Evolutionary conservation across 1,140 invertebrate species (phyloP), one percentile per base, ranked within the genome.

Genomic region (Polypedilum pembai): DNA sequence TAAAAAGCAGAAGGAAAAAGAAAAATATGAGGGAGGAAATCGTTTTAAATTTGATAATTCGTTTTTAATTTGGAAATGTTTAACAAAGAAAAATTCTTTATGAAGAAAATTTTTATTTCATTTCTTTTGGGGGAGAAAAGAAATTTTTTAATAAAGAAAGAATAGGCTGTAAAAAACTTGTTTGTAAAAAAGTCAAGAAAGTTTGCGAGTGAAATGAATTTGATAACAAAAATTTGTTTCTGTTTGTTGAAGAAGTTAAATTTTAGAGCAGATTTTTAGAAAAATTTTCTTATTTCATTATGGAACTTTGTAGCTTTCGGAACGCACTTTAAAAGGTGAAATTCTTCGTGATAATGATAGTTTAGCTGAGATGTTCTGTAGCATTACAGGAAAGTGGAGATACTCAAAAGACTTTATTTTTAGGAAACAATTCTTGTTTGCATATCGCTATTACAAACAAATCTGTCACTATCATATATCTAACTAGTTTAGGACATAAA

Each of bases 61-160:
- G 3, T 18, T 69, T 69, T 69, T 69, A 69, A 69, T 69, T 69
- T 69, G 18, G 18, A 69, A n/a, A n/a, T n/a, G n/a, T n/a, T n/a
- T n/a, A n/a, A n/a, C n/a, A n/a, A n/a, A n/a, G n/a, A n/a, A 69
- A 12, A 12, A 56, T 56, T 17, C 10, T 17, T 56, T 15, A 56
- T 12, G n/a, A 56, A 56, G n/a, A n/a, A n/a, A n/a, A n/a, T n/a
- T n/a, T n/a, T 17, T 56, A 3, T 17, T 56, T 12, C 7, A 15
- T 12, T 56, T 56, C n/a, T n/a, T 56, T 12, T 56, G n/a, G 10
- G 10, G 10, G 7, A 15, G n/a, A 17, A 17, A 56, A 17, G 45
- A 56, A 56, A 56, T 17, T 56, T 56, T 56, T 56, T 56, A 56
- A 56, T 56, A 56, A 56, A 3, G 8, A 33, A 33, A 33, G 5